Evolutionary conservation across 2,888 invertebrate species (phyloP).

Genomic region (Coelinius sp.): DNA sequence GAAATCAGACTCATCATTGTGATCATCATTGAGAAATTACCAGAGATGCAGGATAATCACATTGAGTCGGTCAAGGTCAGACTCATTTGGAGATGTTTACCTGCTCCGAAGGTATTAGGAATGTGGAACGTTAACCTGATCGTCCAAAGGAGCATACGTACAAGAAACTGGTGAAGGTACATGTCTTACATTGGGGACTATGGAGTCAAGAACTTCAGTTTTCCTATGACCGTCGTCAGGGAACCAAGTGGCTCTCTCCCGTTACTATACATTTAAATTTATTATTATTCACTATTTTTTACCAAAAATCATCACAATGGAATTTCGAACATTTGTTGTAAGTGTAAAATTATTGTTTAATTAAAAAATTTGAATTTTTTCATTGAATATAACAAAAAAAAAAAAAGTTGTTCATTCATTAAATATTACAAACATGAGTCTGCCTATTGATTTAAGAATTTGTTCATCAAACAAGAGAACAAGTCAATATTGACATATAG

Average conservation of each 20-base stretch:
- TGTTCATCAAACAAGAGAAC: too few relatives aligned
- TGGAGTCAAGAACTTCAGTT: conserved; percentile 63
- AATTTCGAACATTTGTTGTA: conserved; percentile 61
- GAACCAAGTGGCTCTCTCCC: conserved; percentile 45
- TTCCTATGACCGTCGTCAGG: conserved; percentile 64
- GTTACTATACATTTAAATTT: conserved; percentile 16
- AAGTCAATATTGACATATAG: too few relatives aligned
- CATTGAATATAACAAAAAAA: too few relatives aligned
- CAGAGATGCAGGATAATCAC: conserved; percentile 41
- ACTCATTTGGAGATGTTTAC: conserved; percentile 24
- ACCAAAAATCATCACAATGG: conserved; percentile 49
- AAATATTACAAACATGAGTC: too few relatives aligned
- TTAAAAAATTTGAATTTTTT: background rate
- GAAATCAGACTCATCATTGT: too few relatives aligned
- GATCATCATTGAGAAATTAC: conserved; percentile 2
- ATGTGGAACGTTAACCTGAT: conserved; percentile 52
- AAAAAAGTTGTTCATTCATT: too few relatives aligned
- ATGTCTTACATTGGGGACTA: conserved; percentile 44
- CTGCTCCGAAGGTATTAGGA: conserved; percentile 38
- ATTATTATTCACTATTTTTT: conserved; percentile 23
- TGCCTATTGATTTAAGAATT: too few relatives aligned
- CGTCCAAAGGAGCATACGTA: conserved; percentile 24
- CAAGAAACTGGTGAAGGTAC: conserved; percentile 42
- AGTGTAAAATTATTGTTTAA: conserved; percentile 44
- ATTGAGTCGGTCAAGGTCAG: conserved; percentile 57